These are phyloP conservation scores for Melanotaenia maccullochi DNA, from an alignment of 2,797 vertebrate genomes.

Conservation along the genomic window DNA sequence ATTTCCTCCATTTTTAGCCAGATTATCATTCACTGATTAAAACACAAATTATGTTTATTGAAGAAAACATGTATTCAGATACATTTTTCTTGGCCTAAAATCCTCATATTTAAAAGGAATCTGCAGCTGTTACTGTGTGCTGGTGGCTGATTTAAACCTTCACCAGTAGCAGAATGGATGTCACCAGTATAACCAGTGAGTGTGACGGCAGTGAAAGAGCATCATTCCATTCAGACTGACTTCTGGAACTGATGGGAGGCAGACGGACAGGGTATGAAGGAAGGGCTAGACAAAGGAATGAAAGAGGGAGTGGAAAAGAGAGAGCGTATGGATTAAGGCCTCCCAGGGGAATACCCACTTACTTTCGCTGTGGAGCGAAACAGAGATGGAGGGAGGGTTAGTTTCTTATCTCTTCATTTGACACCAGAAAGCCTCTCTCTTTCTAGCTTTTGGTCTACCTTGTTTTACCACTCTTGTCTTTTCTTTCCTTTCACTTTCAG, in stretches of 20 bases:
- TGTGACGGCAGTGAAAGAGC: conserved; percentile 41
- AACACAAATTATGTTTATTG: no score
- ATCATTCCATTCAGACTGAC: conserved; percentile 43
- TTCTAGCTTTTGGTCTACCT: conserved; percentile 14
- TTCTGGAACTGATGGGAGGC: conserved; percentile 12
- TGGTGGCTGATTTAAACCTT: conserved; percentile 6
- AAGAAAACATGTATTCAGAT: no score
- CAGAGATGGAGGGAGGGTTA: conserved; percentile 59
- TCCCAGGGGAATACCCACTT: conserved; percentile 62
- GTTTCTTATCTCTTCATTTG: conserved; percentile 71
- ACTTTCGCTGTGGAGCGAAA: conserved; percentile 68
- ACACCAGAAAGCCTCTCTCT: conserved; percentile 47
- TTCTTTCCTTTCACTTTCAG: conserved; percentile 8
- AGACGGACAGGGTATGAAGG: conserved; percentile 33
- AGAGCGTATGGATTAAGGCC: conserved; percentile 58
- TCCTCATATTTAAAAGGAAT: no score
- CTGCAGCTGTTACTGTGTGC: not conserved
- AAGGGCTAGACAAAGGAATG: conserved; percentile 11
- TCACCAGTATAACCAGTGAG: conserved; percentile 46
- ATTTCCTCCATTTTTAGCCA: no score
- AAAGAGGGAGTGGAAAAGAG: conserved; percentile 23
- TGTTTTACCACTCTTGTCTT: conserved; percentile 21
- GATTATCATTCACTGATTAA: no score
- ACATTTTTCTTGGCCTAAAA: no score
- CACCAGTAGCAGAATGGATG: conserved; percentile 32